A percentile compares a stretch with the other conserved stretches of the same genome.
Conservation (phyloP, 2,888 invertebrate genomes). For the Odontothrips loti region DNA sequence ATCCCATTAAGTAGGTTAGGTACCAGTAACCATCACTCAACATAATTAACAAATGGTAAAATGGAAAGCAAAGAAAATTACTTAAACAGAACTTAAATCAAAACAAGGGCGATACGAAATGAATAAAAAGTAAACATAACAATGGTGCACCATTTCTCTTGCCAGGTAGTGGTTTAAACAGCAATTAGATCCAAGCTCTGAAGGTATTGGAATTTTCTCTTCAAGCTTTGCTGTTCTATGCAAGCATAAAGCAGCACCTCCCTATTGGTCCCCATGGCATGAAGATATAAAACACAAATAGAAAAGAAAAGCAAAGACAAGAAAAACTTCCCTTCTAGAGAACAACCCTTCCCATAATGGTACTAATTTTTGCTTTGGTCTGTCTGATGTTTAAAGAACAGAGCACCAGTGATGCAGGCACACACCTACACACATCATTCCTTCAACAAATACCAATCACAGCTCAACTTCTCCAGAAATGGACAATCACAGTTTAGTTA, state of each 20-base stretch:
- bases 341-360: not conserved
- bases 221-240: slow-evolving; percentile 7
- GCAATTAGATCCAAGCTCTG: not conserved
- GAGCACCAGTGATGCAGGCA: slow-evolving; percentile 25
- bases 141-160: not conserved
- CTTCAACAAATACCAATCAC: slow-evolving; percentile 9
- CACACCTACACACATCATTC: not conserved
- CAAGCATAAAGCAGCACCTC: not conserved
- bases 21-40: slow-evolving; percentile 4
- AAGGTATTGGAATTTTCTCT: not conserved
- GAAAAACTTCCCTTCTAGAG: not conserved
- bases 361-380: not conserved
- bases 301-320: slow-evolving; percentile 6
- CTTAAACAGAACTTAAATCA: not conserved
- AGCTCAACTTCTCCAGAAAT: slow-evolving; percentile 16
- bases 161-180: not conserved
- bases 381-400: not conserved
- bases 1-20: slow-evolving; percentile 14
- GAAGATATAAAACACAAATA: not conserved
- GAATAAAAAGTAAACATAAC: not conserved
- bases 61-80: slow-evolving; percentile 6
- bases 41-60: not conserved
- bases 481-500: slow-evolving; percentile 25
- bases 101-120: not conserved
- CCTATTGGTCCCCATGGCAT: slow-evolving; percentile 16